phyloP scores from a whole-genome alignment of 2,113 vertebrate species.

The Falco punctatus region DNA sequence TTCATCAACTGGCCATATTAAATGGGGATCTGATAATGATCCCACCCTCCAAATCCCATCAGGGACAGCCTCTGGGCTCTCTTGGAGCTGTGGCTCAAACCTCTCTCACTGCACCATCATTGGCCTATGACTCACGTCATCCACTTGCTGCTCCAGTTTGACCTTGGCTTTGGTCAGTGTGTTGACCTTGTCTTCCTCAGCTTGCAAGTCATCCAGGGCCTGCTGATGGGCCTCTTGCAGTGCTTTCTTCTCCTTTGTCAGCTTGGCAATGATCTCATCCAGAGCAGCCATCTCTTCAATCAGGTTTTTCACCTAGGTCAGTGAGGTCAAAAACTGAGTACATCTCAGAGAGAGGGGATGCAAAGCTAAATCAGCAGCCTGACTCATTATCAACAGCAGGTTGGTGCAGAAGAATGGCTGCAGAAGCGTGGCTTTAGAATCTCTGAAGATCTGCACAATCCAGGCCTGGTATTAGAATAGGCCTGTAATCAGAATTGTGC shows the following conservation, averaged over 20 bases:
- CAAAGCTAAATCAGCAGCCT: not conserved
- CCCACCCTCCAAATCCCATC: not conserved
- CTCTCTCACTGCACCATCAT: not conserved
- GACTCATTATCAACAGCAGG: not conserved
- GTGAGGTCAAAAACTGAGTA: not conserved
- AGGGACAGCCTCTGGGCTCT: not conserved
- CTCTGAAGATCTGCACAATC: no score
- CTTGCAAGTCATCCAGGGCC: slow-evolving; percentile 90
- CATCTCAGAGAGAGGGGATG: not conserved
- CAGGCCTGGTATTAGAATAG: no score
- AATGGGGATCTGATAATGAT: accelerated
- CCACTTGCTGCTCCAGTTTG: slow-evolving; percentile 94
- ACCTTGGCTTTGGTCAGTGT: slow-evolving; percentile 87
- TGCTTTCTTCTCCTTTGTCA: slow-evolving; percentile 93
- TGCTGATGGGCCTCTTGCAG: slow-evolving; percentile 92
- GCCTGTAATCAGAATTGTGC: no score
- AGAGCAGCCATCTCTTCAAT: slow-evolving; percentile 90
- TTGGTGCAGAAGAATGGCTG: not conserved
- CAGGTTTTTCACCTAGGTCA: slow-evolving; percentile 90
- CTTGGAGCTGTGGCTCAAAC: not conserved
- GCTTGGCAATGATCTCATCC: slow-evolving; percentile 87
- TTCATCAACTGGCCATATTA: not conserved
- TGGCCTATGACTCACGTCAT: slow-evolving; percentile 83
- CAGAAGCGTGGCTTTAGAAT: no score
- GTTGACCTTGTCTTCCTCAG: slow-evolving; percentile 92